A percentile compares a stretch with the other conserved stretches of the same genome.
Conservation (phyloP, 2,888 invertebrate genomes). For the Loripinus fragilis region DNA sequence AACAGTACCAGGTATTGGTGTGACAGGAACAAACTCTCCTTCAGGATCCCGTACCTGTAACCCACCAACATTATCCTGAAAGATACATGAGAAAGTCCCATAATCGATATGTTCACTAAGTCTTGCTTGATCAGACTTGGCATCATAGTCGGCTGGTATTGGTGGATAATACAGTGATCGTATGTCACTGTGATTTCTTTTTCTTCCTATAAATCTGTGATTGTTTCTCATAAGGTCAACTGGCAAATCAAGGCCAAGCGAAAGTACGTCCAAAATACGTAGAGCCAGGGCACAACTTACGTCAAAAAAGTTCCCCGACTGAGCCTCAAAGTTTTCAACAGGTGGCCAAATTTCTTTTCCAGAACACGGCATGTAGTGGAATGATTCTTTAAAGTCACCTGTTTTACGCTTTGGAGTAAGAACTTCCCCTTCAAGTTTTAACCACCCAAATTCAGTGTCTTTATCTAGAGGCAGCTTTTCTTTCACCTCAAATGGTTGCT, state of each 20-base stretch:
- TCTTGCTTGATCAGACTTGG: neutral
- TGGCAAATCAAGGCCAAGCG: neutral
- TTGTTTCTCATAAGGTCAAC: neutral
- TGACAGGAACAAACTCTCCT: neutral
- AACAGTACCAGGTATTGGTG: neutral
- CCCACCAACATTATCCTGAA: neutral
- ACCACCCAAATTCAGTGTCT: too few relatives aligned
- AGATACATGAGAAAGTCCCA: neutral
- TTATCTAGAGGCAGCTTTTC: too few relatives aligned
- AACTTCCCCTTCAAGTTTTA: too few relatives aligned
- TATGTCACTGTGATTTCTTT: neutral
- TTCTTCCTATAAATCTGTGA: neutral
- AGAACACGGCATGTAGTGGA: neutral
- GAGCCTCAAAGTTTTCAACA: neutral
- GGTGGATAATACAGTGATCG: neutral
- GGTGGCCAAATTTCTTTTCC: neutral
- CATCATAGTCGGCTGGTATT: neutral
- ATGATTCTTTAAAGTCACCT: neutral
- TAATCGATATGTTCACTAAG: neutral
- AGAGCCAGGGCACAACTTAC: neutral
- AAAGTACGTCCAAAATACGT: neutral
- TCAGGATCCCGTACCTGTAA: neutral
- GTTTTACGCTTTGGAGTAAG: too few relatives aligned
- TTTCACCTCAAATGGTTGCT: too few relatives aligned
- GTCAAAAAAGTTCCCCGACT: neutral